phyloP scores from a whole-genome alignment of 1,140 invertebrate species.

The Magallana ariakensis region DNA sequence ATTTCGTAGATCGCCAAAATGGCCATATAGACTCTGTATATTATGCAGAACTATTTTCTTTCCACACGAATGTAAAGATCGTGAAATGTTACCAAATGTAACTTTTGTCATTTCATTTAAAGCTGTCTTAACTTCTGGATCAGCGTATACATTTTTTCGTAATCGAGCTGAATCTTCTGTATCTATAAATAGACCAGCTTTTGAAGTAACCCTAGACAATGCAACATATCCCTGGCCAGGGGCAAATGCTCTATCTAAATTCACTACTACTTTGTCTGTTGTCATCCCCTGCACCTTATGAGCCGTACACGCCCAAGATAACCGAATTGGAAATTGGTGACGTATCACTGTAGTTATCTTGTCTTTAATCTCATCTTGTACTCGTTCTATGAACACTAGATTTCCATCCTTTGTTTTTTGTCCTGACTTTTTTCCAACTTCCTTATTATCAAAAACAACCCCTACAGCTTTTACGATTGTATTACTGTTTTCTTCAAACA shows the following conservation, averaged over 20 bases:
- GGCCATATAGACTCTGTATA: not conserved
- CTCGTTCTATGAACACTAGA: not conserved
- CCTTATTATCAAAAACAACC: not conserved
- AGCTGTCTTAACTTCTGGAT: not conserved
- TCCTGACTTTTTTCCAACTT: not conserved
- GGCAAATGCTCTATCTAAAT: slow-evolving; percentile 18
- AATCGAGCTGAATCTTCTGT: not conserved
- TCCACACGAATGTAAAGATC: not conserved
- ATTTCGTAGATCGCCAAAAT: not conserved
- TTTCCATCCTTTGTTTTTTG: not conserved
- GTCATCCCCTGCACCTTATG: slow-evolving; percentile 51
- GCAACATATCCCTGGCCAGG: slow-evolving; percentile 45
- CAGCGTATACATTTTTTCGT: slow-evolving; percentile 14
- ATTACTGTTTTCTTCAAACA: not conserved
- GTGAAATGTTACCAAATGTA: no score
- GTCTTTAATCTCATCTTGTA: not conserved
- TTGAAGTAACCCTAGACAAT: slow-evolving; percentile 38
- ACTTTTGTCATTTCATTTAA: not conserved
- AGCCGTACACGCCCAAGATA: slow-evolving; percentile 44
- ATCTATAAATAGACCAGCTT: slow-evolving; percentile 2
- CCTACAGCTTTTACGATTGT: not conserved
- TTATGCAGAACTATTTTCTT: not conserved
- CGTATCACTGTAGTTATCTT: not conserved
- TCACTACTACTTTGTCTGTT: slow-evolving; percentile 35
- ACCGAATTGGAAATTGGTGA: slow-evolving; percentile 29